These are phyloP conservation scores for Diorhabda elongata DNA, from an alignment of 1,140 invertebrate genomes.

Conservation along the genomic window DNA sequence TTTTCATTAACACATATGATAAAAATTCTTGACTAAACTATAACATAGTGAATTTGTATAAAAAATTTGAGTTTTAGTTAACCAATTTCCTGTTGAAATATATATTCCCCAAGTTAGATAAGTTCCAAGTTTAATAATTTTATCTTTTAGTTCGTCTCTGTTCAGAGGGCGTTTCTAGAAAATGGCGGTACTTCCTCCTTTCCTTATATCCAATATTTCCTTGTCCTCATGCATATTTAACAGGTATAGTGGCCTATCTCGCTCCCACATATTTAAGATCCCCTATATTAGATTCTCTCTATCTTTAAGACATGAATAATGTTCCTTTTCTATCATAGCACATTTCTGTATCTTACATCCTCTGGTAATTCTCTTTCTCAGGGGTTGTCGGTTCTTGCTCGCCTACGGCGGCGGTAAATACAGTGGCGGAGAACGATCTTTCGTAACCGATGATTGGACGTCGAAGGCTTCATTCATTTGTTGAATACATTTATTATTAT, in stretches of 20 bases:
- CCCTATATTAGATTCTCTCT: conserved; percentile 3
- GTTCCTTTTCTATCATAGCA: conserved; percentile 19
- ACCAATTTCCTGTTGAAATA: no score
- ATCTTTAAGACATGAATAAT: conserved; percentile 24
- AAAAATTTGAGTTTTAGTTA: no score
- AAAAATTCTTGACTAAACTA: no score
- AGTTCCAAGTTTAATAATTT: background rate
- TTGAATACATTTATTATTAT: no score
- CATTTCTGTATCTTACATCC: conserved; percentile 20
- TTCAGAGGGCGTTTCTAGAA: conserved; percentile 35
- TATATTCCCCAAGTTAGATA: no score
- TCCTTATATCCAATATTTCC: conserved; percentile 39
- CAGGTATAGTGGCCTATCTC: conserved; percentile 28
- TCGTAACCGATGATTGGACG: no score
- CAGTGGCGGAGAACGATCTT: conserved; percentile 3
- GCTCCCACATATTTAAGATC: background rate
- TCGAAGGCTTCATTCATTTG: no score
- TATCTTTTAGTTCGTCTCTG: background rate
- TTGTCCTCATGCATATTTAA: conserved; percentile 41
- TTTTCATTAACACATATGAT: no score
- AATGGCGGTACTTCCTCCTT: conserved; percentile 41
- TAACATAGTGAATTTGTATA: no score
- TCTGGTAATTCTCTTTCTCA: conserved; percentile 16
- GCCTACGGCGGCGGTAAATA: background rate
- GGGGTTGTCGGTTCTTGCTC: conserved; percentile 16